Percentiles rank a stretch among this genome's conserved stretches.
phyloP scores from a whole-genome alignment of 2,888 invertebrate genomes.

The Scrobipalpa costella region DNA sequence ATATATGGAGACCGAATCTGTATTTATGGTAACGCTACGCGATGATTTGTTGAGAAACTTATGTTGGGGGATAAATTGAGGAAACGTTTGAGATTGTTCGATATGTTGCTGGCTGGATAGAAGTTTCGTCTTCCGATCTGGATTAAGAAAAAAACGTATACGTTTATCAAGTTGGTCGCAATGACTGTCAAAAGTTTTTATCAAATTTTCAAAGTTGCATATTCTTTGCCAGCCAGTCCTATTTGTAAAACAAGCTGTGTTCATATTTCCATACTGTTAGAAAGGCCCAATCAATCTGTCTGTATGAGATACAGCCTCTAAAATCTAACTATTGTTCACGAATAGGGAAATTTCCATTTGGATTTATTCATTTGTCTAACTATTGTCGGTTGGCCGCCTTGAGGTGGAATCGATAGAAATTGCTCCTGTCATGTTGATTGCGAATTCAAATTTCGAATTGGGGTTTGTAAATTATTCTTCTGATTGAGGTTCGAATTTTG shows the following conservation, averaged over 20 bases:
- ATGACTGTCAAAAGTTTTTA: neutral
- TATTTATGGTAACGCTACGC: conserved; percentile 72
- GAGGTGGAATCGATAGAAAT: conserved; percentile 23
- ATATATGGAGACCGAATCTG: conserved; percentile 77
- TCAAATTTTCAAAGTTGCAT: neutral
- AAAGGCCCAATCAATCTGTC: conserved; percentile 79
- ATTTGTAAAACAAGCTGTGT: conserved; percentile 30
- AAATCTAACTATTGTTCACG: conserved; percentile 80
- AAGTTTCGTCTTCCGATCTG: neutral
- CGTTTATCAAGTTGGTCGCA: neutral
- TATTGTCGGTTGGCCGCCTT: conserved; percentile 70
- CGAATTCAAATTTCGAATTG: conserved; percentile 15
- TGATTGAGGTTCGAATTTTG: neutral
- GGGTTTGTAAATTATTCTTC: neutral
- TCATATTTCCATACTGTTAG: conserved; percentile 58
- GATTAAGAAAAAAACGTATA: neutral
- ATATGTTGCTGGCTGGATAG: conserved; percentile 1
- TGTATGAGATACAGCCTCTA: conserved; percentile 78
- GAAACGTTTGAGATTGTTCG: neutral
- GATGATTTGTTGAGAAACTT: conserved; percentile 70
- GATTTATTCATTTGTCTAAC: conserved; percentile 81
- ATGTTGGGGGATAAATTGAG: conserved; percentile 47
- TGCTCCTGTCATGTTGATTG: conserved; percentile 19
- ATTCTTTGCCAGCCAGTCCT: neutral
- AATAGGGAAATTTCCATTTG: conserved; percentile 80